Conservation (phyloP, 2,797 vertebrate genomes). For the Synaphobranchus kaupii region DNA sequence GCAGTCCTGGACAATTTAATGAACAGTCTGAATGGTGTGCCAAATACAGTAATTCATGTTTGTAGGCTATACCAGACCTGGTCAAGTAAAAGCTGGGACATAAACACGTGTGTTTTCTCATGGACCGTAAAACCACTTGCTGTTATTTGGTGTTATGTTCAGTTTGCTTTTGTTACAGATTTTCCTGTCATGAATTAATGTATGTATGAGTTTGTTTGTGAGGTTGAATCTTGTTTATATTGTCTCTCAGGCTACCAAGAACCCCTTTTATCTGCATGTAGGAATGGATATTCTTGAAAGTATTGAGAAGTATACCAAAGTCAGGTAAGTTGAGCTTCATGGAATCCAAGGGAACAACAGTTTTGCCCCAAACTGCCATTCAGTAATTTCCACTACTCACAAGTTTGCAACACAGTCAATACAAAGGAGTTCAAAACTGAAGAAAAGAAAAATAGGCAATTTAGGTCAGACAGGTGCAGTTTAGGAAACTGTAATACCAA, state of each 20-base stretch:
- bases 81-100: background rate
- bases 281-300: slow-evolving; percentile 99
- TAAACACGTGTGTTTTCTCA: background rate
- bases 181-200: background rate
- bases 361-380: background rate
- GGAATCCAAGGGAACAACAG: background rate
- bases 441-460: background rate
- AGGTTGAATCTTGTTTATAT: slow-evolving; percentile 19
- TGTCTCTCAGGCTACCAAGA: slow-evolving; percentile 89
- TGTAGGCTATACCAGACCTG: background rate
- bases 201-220: background rate
- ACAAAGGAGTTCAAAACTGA: background rate
- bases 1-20: background rate
- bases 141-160: background rate
- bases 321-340: slow-evolving; percentile 72
- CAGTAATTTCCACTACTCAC: too few species aligned
- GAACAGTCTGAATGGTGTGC: background rate
- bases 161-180: background rate
- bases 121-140: background rate
- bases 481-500: background rate
- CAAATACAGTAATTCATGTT: background rate
- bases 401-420: background rate
- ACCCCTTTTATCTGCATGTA: slow-evolving; percentile 98
- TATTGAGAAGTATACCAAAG: slow-evolving; percentile 95
- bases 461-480: slow-evolving; percentile 5